These are phyloP conservation scores for Trachops cirrhosus DNA, from an alignment of 2,797 vertebrate genomes.

Conservation along the genomic window DNA sequence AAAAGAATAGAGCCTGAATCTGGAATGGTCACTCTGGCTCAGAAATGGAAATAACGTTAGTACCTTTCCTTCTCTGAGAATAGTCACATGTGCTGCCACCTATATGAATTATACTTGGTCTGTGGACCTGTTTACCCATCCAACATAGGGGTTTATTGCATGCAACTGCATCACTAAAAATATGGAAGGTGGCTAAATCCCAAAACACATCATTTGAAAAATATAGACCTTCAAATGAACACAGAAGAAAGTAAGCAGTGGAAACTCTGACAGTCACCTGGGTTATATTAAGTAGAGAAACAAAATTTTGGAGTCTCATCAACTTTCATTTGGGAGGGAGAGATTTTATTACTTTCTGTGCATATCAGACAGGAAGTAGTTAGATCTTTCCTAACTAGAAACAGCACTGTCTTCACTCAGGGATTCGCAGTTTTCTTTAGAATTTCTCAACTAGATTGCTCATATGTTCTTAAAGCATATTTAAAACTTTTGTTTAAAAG, in stretches of 20 bases:
- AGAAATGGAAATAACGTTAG: not conserved
- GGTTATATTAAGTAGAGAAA: not conserved
- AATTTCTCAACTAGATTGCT: constrained; percentile 28
- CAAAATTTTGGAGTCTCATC: not conserved
- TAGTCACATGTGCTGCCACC: not conserved
- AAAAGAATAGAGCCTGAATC: not conserved
- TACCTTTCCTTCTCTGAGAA: not conserved
- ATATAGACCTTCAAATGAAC: not conserved
- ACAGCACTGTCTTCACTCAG: not conserved
- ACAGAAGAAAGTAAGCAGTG: not conserved
- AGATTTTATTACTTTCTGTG: constrained; percentile 15
- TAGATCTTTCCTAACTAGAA: not conserved
- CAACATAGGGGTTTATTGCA: not conserved
- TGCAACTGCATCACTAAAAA: not conserved
- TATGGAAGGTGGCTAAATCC: not conserved
- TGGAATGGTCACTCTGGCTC: not conserved
- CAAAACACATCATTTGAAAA: not conserved
- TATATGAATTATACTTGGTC: not conserved
- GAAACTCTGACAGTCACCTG: not conserved
- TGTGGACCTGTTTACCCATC: not conserved
- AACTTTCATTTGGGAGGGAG: not conserved
- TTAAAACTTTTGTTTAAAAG: constrained; percentile 56
- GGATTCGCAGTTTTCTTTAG: constrained; percentile 20
- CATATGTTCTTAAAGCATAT: constrained; percentile 50
- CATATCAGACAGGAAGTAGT: not conserved